Base-by-base conservation (phyloP, 2,888 invertebrate species). In the Entomobrya multifasciata region DNA sequence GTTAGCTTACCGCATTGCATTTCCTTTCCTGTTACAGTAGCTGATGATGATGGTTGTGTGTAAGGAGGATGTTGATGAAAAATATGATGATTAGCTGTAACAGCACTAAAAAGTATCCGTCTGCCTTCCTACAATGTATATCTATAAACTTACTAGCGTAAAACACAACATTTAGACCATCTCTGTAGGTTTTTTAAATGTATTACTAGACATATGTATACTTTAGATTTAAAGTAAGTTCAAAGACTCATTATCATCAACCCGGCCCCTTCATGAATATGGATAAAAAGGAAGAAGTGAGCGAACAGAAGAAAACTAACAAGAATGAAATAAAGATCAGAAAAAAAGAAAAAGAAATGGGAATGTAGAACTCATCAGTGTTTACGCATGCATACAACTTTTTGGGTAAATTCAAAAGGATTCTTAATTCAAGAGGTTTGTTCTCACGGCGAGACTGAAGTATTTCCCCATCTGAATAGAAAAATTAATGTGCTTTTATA, bases 261-360 rank as follows among this genome's bases (percentile, higher is more conserved):
- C 27, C 55, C 80, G 44, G 25, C 55, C 70, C 65, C 49, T 65
- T 80, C 80, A 80, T 80, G 80, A 80, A 80, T 80, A 80, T 80
- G 80, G 36, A 80, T 67, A 57, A 25, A 52, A 55, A 70, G 44
- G 0, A 1, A 25, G 13, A 74, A 22, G 17, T 3, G 13, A 20
- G n/a, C 36, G 55, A 17, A 74, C 52, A 52, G 52, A 15, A 74
- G 27, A 36, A 41, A 52, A 74, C 52, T 11, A 13, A 22, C 36
- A 36, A 36, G 36, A 36, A 4, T 36, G 36, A 36, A 36, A 8
- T 36, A 47, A 74, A 30, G 55, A 17, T 55, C 30, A 52, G 52
- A 10, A 74, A 30, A 25, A 41, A 52, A 74, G 55, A 27, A 13
- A 22, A 25, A 15, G 10, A n/a, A 49, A n/a, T n/a, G n/a, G n/a